Base-by-base conservation (phyloP, 1,140 invertebrate species). In the Mya arenaria region DNA sequence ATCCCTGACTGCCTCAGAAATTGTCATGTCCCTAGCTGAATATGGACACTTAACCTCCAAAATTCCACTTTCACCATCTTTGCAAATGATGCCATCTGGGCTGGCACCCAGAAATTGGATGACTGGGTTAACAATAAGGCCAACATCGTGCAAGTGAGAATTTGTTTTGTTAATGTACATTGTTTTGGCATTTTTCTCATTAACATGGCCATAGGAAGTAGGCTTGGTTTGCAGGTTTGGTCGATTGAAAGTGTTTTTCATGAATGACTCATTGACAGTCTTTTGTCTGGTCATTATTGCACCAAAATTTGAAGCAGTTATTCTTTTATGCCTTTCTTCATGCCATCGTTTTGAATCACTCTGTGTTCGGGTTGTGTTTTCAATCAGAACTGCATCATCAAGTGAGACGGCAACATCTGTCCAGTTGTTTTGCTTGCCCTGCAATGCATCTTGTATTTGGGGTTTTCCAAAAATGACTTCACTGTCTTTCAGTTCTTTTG, bases 111-210 rank as follows among this genome's bases (percentile, higher is more conserved):
- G 10, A 63, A 83, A 85, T 41, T 71, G 69, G 56, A 84, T 83
- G 25, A 17, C 19, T 4, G 73, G 62, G 34, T 80, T 81, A 8
- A 83, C 65, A 13, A 85, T 48, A 10, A 85, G 66, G 3, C 74
- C 84, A 81, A 75, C 80, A 8, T 80, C 73, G 60, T 84, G 84
- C 1, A 85, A n/a, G 60, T 85, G 81, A 17, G 55, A 68, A 10
- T 37, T 23, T 52, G 74, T 77, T 34, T 63, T 65, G 19, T 28
- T 48, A 17, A 30, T 13, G 39, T 65, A 65, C 60, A 48, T 65
- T 28, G 44, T 41, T 30, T 60, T 65, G 4, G 74, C 74, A 10
- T 30, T 25, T 23, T 65, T 77, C 25, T 77, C 60, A 77, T 30
- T 65, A 23, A 3, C 17, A 10, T 19, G 44, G 4, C 74, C 74